Base-by-base conservation (phyloP, 1,140 invertebrate genomes). In the Dendroctonus valens region DNA sequence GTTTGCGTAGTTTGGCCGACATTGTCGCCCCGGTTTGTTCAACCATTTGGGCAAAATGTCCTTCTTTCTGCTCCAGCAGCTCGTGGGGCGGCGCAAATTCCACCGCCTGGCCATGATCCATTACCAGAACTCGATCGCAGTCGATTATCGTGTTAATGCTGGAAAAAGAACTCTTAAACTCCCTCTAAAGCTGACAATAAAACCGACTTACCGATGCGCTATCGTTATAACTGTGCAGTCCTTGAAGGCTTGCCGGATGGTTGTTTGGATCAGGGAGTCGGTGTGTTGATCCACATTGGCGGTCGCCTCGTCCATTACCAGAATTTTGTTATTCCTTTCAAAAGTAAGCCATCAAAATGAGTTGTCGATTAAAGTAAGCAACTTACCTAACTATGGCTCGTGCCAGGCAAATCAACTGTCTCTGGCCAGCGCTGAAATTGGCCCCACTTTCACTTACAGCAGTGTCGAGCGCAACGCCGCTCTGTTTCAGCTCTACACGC, bases 151-250 rank as follows among this genome's bases (percentile, higher is more conserved):
- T 93, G 73, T 91, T 86, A 7, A 92, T 77, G 61, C 90, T 84
- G 50, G 1, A 44, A 54, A 61, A 15, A 41, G 7, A 37, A 0
- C 12, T 37, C 7, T 51, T 12, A 51, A n/a, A 51, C 7, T 12
- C 2, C 2, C 11, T 8, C 8, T 51, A 12, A 51, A 11, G 11
- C 11, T 2, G 12, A 9, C 7, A 41, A 0, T 14, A 7, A 52
- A 12, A 0, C 7, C 38, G 7, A 14, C 87, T 7, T 93, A 78
- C 53, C 91, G 81, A 79, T 93, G 91, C 7, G 92, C 91, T 70
- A 94, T 92, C 0, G 91, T 93, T 5, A 94, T 78, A 5, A 94
- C 88, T 0, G 92, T 93, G 64, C 87, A 88, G 62, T 86, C 76
- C 0, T 78, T 78, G 77, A 93, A 93, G 69, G 86, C 85, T 42